These are phyloP conservation scores for Doris montereyensis DNA, from an alignment of 2,888 invertebrate genomes.

Conservation along the genomic window DNA sequence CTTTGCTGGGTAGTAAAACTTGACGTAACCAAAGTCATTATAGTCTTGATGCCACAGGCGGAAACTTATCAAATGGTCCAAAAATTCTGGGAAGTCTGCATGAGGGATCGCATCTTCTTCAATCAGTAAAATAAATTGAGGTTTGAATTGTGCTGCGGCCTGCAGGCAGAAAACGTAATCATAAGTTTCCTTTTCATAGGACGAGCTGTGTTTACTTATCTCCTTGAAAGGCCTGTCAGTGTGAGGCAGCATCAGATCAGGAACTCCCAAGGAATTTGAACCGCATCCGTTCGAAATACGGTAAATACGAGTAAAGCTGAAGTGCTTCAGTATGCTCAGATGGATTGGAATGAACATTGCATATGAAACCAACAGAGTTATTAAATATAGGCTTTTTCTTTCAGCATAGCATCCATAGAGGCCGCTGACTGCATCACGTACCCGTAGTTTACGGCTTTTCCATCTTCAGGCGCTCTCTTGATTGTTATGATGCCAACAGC, in stretches of 20 bases:
- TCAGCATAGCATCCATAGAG: slow-evolving; percentile 46
- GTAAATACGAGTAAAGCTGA: slow-evolving; percentile 50
- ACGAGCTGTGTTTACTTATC: slow-evolving; percentile 3
- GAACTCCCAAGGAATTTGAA: slow-evolving; percentile 29
- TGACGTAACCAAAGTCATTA: slow-evolving; percentile 55
- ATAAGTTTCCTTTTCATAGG: slow-evolving; percentile 62
- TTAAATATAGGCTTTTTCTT: slow-evolving; percentile 44
- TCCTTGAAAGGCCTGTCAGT: slow-evolving; percentile 20
- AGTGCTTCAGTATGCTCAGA: slow-evolving; percentile 52
- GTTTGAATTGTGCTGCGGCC: slow-evolving; percentile 49
- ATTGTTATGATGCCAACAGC: slow-evolving; percentile 59
- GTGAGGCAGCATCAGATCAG: slow-evolving; percentile 1
- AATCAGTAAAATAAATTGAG: slow-evolving; percentile 61
- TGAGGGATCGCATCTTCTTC: slow-evolving; percentile 69
- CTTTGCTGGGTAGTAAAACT: slow-evolving; percentile 68
- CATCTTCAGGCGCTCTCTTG: slow-evolving; percentile 48
- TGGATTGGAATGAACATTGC: slow-evolving; percentile 65
- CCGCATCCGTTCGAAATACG: slow-evolving; percentile 50
- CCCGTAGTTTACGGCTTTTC: slow-evolving; percentile 44
- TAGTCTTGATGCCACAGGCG: not conserved
- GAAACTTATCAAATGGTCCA: slow-evolving; percentile 52
- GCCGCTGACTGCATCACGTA: slow-evolving; percentile 59
- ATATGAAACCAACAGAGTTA: slow-evolving; percentile 56
- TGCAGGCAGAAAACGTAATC: slow-evolving; percentile 69
- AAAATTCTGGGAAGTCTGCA: slow-evolving; percentile 52